A percentile compares a stretch with the other conserved stretches of the same genome.
phyloP scores from a whole-genome alignment of 1,140 invertebrate genomes.

The Hylaeus anthracinus region DNA sequence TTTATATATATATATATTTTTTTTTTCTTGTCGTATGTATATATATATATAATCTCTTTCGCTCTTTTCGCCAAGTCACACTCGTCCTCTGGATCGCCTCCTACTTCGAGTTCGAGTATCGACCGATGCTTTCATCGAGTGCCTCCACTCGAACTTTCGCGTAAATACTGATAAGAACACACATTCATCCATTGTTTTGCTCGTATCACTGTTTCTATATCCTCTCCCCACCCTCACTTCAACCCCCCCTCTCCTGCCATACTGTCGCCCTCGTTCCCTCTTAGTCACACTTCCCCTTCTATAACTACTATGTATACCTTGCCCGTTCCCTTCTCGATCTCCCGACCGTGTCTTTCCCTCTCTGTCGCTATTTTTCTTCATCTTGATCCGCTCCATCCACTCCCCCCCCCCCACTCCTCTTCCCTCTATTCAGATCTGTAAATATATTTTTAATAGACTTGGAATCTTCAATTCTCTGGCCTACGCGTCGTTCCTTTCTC shows the following conservation, averaged over 20 bases:
- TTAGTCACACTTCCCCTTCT: constrained; percentile 11
- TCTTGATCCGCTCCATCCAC: neutral
- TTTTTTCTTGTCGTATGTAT: constrained; percentile 18
- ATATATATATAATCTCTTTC: constrained; percentile 32
- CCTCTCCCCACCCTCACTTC: neutral
- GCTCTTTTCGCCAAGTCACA: neutral
- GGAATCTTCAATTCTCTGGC: constrained; percentile 74
- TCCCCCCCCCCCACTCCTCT: neutral
- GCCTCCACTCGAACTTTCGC: constrained; percentile 44
- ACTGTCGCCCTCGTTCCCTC: constrained; percentile 4
- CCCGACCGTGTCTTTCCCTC: neutral
- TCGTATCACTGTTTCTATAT: constrained; percentile 22
- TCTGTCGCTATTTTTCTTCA: neutral
- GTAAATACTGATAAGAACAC: constrained; percentile 69
- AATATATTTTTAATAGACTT: constrained; percentile 65
- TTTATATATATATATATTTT: constrained; percentile 42
- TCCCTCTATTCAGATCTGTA: constrained; percentile 7
- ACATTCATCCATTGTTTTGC: constrained; percentile 42
- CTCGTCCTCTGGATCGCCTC: constrained; percentile 6
- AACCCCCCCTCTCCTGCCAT: constrained; percentile 22
- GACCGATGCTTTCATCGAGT: constrained; percentile 29
- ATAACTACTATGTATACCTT: constrained; percentile 55
- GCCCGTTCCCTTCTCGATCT: constrained; percentile 2
- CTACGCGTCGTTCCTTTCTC: constrained; percentile 48
- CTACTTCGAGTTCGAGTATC: neutral